A percentile compares a stretch with the other conserved stretches of the same genome.
These are phyloP conservation scores for Odontomyia ornata DNA, from an alignment of 2,888 invertebrate genomes.

Conservation along the genomic window DNA sequence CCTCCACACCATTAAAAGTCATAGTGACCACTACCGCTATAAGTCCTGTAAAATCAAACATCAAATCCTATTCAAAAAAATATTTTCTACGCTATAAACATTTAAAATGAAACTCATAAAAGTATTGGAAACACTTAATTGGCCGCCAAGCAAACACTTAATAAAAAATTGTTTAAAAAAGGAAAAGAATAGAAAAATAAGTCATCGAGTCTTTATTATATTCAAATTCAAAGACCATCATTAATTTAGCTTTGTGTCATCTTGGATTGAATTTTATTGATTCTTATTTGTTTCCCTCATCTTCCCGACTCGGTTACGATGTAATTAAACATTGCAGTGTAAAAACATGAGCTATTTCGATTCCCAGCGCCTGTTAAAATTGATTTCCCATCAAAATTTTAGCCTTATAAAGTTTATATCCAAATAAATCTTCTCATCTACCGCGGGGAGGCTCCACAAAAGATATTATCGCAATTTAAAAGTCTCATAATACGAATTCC, in stretches of 20 bases:
- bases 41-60: not conserved
- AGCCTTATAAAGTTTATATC: constrained; percentile 27
- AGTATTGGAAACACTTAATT: constrained; percentile 26
- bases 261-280: constrained; percentile 4
- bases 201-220: constrained; percentile 23
- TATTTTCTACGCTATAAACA: not conserved
- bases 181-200: constrained; percentile 26
- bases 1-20: too few species aligned
- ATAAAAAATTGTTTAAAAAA: not conserved
- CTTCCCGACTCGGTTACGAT: not conserved
- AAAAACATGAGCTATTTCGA: constrained; percentile 14
- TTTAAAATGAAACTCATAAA: constrained; percentile 11
- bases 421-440: constrained; percentile 25
- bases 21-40: not conserved
- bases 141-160: constrained; percentile 2
- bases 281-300: not conserved
- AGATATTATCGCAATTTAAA: constrained; percentile 27
- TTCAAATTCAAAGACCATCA: constrained; percentile 14
- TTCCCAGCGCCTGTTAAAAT: constrained; percentile 29
- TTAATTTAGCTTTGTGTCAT: constrained; percentile 40
- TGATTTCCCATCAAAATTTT: constrained; percentile 38
- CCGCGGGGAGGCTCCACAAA: constrained; percentile 18
- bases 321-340: constrained; percentile 7
- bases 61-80: not conserved
- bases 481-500: constrained; percentile 19